Evolutionary conservation across 2,113 vertebrate species (phyloP), one percentile per base, ranked within the genome.

Genomic region (Bos taurus): DNA sequence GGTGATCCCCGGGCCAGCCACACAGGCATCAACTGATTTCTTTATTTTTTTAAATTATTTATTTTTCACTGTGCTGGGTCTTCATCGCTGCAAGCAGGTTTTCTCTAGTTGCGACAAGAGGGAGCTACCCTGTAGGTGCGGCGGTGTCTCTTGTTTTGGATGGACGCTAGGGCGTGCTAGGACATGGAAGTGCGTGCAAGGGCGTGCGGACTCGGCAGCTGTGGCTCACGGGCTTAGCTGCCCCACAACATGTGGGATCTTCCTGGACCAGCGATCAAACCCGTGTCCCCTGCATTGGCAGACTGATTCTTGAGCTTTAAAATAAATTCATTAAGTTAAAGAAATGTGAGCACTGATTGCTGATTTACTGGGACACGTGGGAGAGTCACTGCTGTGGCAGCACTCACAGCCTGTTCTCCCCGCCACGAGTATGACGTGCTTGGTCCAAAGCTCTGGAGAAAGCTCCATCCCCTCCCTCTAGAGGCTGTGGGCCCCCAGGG

Each of bases 131-230:
- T 43, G 23, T 26, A 77, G 6, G 21, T 14, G 59, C 3, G 0
- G 40, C 1, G 40, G 40, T 6, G 0, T 15, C 23, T 77, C 40
- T 43, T 43, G 23, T 13, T 43, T 25, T 77, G 71, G 2, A 36
- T 23, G 19, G n/a, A 6, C 1, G 17, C 67, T 71, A 40, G n/a
- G n/a, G 17, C 67, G 6, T 40, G n/a, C 62, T 64, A 64, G 60
- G 60, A 33, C 33, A 64, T 4, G 30, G 60, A 33, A 71, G 3
- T 40, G 36, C 17, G 36, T 0, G 33, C 64, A 4, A 36, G 33
- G 17, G 64, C 17, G 0, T 5, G 8, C 4, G 25, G 71, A 21
- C 36, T 26, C 40, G 5, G 71, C 13, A 26, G 40, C 0, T 74
- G 21, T 43, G 67, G 36, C 36, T 5, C 71, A 3, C 21, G 0